Percentiles rank a stretch among this genome's conserved stretches.
Evolutionary conservation across 1,140 invertebrate genomes (phyloP).

Genomic region (Sinella curviseta): DNA sequence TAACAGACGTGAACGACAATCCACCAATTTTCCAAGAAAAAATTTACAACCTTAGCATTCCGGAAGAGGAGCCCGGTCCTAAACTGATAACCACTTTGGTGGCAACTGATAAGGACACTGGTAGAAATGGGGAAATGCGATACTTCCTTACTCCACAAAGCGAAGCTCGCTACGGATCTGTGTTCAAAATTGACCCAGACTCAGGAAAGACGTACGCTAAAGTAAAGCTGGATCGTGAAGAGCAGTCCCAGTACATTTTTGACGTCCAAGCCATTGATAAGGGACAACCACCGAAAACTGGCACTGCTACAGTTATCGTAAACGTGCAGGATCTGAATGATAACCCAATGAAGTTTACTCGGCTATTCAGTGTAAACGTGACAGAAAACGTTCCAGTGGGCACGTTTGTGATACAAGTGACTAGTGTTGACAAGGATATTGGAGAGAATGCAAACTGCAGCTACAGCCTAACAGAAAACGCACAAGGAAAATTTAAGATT

Average conservation of each 20-base stretch:
- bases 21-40: slow-evolving; percentile 74
- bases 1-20: slow-evolving; percentile 91
- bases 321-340: slow-evolving; percentile 80
- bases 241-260: slow-evolving; percentile 77
- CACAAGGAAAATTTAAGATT: slow-evolving; percentile 84
- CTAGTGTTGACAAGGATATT: slow-evolving; percentile 84
- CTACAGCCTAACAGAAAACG: slow-evolving; percentile 84
- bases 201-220: slow-evolving; percentile 84
- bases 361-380: slow-evolving; percentile 89
- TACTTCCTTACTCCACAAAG: slow-evolving; percentile 70
- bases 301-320: slow-evolving; percentile 79
- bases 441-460: slow-evolving; percentile 84
- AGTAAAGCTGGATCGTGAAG: slow-evolving; percentile 80
- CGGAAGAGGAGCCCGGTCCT: slow-evolving; percentile 83
- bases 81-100: slow-evolving; percentile 72
- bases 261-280: slow-evolving; percentile 84
- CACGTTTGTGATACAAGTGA: slow-evolving; percentile 87
- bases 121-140: slow-evolving; percentile 78
- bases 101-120: slow-evolving; percentile 83
- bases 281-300: slow-evolving; percentile 76
- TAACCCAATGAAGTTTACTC: slow-evolving; percentile 88
- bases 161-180: slow-evolving; percentile 63
- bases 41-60: slow-evolving; percentile 79
- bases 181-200: slow-evolving; percentile 77
- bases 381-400: slow-evolving; percentile 92